phyloP scores from a whole-genome alignment of 2,113 vertebrate species.

The Vulpes vulpes region DNA sequence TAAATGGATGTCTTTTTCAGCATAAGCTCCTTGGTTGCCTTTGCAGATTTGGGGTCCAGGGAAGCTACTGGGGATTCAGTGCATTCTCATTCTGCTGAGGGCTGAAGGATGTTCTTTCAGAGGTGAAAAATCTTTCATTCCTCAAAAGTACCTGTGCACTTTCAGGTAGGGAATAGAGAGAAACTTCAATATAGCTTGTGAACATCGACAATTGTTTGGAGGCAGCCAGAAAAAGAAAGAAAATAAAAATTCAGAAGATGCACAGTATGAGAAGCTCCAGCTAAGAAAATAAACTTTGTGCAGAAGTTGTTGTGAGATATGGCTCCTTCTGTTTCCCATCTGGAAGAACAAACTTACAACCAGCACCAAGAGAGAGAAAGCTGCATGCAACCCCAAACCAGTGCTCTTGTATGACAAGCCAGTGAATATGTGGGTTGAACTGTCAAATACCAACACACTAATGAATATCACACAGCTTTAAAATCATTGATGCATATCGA shows the following conservation, averaged over 20 bases:
- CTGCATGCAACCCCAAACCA: neutral
- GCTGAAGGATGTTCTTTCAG: neutral
- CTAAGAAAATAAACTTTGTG: neutral
- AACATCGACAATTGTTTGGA: neutral
- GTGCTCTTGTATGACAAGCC: neutral
- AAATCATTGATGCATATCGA: neutral
- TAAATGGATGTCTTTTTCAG: neutral
- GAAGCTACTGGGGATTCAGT: neutral
- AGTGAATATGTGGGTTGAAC: neutral
- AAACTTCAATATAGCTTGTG: neutral
- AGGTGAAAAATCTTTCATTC: accelerated
- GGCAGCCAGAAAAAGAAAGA: neutral
- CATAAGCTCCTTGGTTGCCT: neutral
- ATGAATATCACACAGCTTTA: accelerated
- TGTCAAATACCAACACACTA: neutral
- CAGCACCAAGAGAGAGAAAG: neutral
- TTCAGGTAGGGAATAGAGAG: neutral
- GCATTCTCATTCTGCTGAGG: neutral
- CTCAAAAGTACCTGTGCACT: too few relatives aligned
- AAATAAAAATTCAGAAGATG: neutral
- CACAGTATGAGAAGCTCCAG: neutral
- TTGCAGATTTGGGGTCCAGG: neutral
- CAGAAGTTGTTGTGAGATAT: neutral
- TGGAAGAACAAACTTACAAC: neutral
- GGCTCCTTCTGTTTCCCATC: neutral